Evolutionary conservation across 2,113 vertebrate species (phyloP), one percentile per base, ranked within the genome.

Genomic region (Meriones unguiculatus): DNA sequence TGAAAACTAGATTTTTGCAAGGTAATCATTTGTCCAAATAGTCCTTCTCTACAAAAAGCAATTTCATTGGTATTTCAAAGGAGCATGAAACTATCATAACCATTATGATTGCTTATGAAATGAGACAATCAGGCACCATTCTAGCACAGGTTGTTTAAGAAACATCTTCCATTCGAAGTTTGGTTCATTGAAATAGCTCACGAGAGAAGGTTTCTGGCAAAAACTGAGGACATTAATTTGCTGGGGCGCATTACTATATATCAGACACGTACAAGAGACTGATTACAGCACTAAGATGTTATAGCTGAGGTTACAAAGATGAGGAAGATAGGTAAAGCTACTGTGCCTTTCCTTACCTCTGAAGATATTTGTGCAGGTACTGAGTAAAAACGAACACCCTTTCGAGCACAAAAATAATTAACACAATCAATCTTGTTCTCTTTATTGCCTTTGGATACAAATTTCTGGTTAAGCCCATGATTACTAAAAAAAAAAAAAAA

Each of bases 321-420:
- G 22, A 95, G 28, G 89, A 90, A 38, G 30, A 72, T 87, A 91
- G 82, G 8, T 59, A 86, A 90, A 30, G 17, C 87, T 85, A 84
- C 92, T n/a, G 1, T 28, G 90, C 12, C 15, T 65, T 93, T 93
- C 46, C 38, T 88, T 90, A 90, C n/a, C 13, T 35, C 80, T 89
- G 89, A 95, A 97, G 89, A 77, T 93, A 59, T 86, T 57, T 93
- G 62, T 62, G 30, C 92, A 94, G 46, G 46, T 77, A 32, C 52
- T 87, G 75, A 94, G 82, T 78, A 46, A 95, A 95, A 93, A 93
- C 50, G 25, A 94, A 94, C 95, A 4, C 52, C 46, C 59, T 95
- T 82, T 93, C 82, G 38, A 80, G 67, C 90, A 57, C 64, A 95
- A 96, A 96, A 96, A 90, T 91, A 97, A 97, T 95, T 78, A 97